Base-by-base conservation (phyloP, 2,888 invertebrate species). In the Sisyra terminalis region DNA sequence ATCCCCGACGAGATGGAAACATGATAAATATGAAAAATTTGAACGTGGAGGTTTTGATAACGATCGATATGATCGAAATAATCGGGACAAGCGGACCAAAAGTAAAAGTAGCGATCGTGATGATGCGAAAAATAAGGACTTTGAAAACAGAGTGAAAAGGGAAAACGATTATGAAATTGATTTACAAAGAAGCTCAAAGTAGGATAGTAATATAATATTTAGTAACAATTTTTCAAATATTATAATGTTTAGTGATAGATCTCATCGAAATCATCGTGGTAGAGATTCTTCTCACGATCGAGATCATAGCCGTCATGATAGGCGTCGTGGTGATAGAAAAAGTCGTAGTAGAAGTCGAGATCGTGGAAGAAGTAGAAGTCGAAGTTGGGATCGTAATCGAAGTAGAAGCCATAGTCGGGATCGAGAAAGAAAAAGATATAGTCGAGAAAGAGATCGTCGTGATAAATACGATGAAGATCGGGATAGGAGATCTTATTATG, bases 391-490 rank as follows among this genome's bases (percentile, higher is more conserved):
- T 50, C 55, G 61, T 46, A 44, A 46, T 13, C 34, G 61, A 50
- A 15, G 29, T 13, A 18, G 39, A 17, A 35, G 36, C 8, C 36
- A 36, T 17, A 38, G 38, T 14, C 24, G 59, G 45, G 60, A 61
- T 49, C 55, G 60, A 47, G 46, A 46, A 11, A 38, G 61, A 50
- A 55, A 58, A 48, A 59, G 61, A 46, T 57, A 61, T 53, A 58
- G 57, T 52, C 60, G 61, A 52, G 63, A 62, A 55, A 52, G 52
- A 29, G 62, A 63, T 56, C 59, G 60, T 59, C 61, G 60, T 51
- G 53, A 53, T 31, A 42, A 47, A 44, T 45, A 46, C 29, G 45
- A 46, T 39, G 37, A 24, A 5, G 46, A 32, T 46, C 45, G 43
- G 45, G 37, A 37, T 45, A 6, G 18, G 51, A 50, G 52, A 48